Conservation (phyloP, 1,140 invertebrate genomes). For the silkworm (Bombyx mori) region ASM3026992v2 NC_085112.1:11511001-11511500, state of each 20-base stretch:
- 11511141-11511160: conserved; percentile 5
- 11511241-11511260: conserved; percentile 20
- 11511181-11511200: conserved; percentile 14
- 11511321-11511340: conserved; percentile 2
- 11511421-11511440: neutral
- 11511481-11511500: too few species aligned
- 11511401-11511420: neutral
- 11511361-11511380: too few species aligned
- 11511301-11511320: conserved; percentile 21
- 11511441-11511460: too few species aligned
- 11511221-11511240: conserved; percentile 24
- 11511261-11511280: conserved; percentile 19
- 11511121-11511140: neutral
- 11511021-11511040: too few species aligned
- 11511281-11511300: conserved; percentile 10
- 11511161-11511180: conserved; percentile 5
- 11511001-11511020: too few species aligned
- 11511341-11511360: conserved; percentile 12
- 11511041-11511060: too few species aligned
- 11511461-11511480: too few species aligned
- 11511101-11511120: too few species aligned
- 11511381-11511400: too few species aligned
- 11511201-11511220: conserved; percentile 21
- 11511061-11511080: too few species aligned
- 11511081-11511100: too few species aligned